Evolutionary conservation across 2,113 vertebrate genomes (phyloP), one percentile per base, ranked within the genome.

Genomic region (Coregonus clupeaformis): DNA sequence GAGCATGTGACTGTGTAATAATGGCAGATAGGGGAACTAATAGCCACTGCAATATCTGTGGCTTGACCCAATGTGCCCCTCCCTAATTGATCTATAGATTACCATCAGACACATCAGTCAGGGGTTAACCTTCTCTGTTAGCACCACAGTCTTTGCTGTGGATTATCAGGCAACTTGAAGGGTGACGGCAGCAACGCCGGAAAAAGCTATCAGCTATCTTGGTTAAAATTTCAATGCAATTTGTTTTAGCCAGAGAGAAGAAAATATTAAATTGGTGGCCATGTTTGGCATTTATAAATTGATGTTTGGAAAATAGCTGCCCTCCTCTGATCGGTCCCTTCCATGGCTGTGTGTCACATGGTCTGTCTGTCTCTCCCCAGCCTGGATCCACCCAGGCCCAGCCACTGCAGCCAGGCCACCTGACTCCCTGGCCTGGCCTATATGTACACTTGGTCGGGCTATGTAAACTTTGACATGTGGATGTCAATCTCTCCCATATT

Each of bases 401-500:
- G 76, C 85, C 76, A 71, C 29, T 0, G 80, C 14, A 55, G 77
- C 82, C 62, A 80, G 81, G 90, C 88, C 89, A 87, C 92, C 86
- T 85, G 85, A 88, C 90, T 87, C 92, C 77, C 93, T 91, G 88
- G 91, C 92, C 71, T 68, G 60, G 52, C 90, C 93, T 94, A 94
- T 96, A 96, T 96, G 96, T 96, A 95, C 96, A 95, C 95, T 97
- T 92, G 95, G 94, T 96, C 94, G 90, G 94, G 92, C 96, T 98
- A 95, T 97, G 97, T 95, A 98, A 99, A 99, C 97, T 97, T 96
- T 96, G 97, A 97, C 96, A 97, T 97, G 95, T 95, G 95, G 95
- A 95, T 97, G 96, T 98, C 96, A 95, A 97, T 97, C 96, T 95
- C 94, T 92, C 94, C 94, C 93, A 94, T 98, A 99, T 99, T 99